These are phyloP conservation scores for Brotogeris chrysoptera DNA, from an alignment of 2,797 vertebrate genomes.

Conservation along the genomic window DNA sequence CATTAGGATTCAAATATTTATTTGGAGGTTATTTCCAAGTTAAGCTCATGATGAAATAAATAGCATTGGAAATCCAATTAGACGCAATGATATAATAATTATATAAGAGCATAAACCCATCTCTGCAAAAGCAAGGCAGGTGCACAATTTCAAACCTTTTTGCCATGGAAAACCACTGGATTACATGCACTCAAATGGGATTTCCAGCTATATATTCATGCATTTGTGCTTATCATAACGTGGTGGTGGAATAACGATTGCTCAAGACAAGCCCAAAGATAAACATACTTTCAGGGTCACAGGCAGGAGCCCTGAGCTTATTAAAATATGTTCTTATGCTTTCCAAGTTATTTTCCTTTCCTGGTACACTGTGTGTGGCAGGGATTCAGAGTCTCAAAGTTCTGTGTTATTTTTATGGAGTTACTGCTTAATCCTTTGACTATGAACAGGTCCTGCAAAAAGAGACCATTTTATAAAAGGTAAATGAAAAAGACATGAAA, in stretches of 20 bases:
- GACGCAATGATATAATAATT: slow-evolving; percentile 16
- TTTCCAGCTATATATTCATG: slow-evolving; percentile 2
- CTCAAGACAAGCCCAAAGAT: background rate
- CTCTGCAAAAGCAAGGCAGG: slow-evolving; percentile 7
- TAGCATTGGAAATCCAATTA: slow-evolving; percentile 53
- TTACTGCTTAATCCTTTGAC: background rate
- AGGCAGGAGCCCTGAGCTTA: background rate
- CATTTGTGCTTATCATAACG: background rate
- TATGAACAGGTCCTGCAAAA: background rate
- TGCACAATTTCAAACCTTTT: background rate
- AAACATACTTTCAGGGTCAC: slow-evolving; percentile 20
- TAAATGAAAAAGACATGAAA: background rate
- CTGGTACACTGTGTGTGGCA: background rate
- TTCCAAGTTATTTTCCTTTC: background rate
- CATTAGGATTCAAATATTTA: slow-evolving; percentile 40
- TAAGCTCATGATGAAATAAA: slow-evolving; percentile 18
- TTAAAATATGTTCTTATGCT: background rate
- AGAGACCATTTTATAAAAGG: background rate
- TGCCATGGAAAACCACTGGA: background rate
- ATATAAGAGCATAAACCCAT: background rate
- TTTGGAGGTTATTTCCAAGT: background rate
- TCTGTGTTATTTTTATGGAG: background rate
- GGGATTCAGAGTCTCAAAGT: background rate
- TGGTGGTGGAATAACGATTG: background rate
- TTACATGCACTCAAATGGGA: slow-evolving; percentile 10